Base-by-base conservation (phyloP, 2,888 invertebrate species). In the Conus canariensis region DNA sequence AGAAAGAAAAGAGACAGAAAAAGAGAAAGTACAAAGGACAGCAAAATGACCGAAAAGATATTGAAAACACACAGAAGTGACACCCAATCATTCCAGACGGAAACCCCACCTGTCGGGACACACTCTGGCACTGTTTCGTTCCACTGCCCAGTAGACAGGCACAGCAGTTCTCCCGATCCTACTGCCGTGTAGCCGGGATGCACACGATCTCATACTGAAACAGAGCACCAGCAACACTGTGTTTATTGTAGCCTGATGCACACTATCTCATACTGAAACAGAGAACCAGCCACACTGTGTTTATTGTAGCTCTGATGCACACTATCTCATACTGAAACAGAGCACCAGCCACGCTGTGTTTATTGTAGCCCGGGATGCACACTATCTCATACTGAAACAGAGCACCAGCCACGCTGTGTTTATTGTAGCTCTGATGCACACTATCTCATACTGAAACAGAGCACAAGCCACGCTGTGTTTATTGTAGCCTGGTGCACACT, bases 151-250 rank as follows among this genome's bases (percentile, higher is more conserved):
- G 60, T 25, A 58, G 60, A 14, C 60, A 60, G 59, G 25, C 85
- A 85, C 59, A 85, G 19, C 60, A 85, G 6, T 2, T 85, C 85
- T 6, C 85, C 85, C 0, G 25, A 4, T 8, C 85, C 85, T 6
- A 60, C 60, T 60, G 60, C 60, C 1, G 85, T 85, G 60, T 85
- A 85, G 60, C 85, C 10, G 85, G 85, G 58, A 85, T 85, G 25
- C 85, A 85, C 85, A 85, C 85, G 25, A 85, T 85, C 25, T 85
- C 85, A 22, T 85, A 85, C 85, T 85, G 85, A 22, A 85, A 85
- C 85, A 85, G 19, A 19, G 16, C 58, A 83, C 22, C 56, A 30
- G 16, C 14, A 0, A 9, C 22, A 22, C 19, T 22, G 8, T 22
- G 14, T 8, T 8, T 19, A 70, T 70, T 83, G 9, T 56, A 1